Evolutionary conservation across 2,888 invertebrate species (phyloP).

Genomic region (Rhodophaea formosa): DNA sequence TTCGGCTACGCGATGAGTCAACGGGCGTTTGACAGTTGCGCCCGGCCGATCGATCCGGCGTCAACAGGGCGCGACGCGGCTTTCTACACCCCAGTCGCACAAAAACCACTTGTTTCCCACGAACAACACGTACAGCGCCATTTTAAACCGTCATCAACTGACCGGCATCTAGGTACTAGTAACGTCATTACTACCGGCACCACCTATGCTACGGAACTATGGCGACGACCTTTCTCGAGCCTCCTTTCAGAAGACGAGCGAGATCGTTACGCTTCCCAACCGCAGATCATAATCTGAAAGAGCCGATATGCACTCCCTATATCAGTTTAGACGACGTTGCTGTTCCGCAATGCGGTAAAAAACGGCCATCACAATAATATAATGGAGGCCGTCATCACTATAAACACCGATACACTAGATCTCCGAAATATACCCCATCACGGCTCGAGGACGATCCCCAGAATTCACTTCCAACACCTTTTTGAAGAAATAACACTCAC

Average conservation of each 20-base stretch:
- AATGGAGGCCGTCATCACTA: slow-evolving; percentile 80
- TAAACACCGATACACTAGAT: slow-evolving; percentile 75
- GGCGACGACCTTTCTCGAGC: slow-evolving; percentile 66
- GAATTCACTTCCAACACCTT: slow-evolving; percentile 66
- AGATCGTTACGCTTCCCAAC: slow-evolving; percentile 33
- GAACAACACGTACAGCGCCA: slow-evolving; percentile 40
- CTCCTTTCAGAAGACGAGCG: slow-evolving; percentile 36
- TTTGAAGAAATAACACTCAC: slow-evolving; percentile 77
- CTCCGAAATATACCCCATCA: slow-evolving; percentile 68
- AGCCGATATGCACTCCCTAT: slow-evolving; percentile 36
- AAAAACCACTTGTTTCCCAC: slow-evolving; percentile 49
- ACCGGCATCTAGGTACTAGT: slow-evolving; percentile 48
- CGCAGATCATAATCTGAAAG: slow-evolving; percentile 28
- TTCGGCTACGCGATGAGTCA: slow-evolving; percentile 70
- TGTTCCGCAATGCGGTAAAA: slow-evolving; percentile 81
- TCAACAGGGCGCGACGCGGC: slow-evolving; percentile 58
- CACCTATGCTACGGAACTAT: slow-evolving; percentile 69
- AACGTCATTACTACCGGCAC: slow-evolving; percentile 67
- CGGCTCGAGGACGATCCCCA: slow-evolving; percentile 47
- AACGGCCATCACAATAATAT: slow-evolving; percentile 80
- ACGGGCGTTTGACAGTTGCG: slow-evolving; percentile 72
- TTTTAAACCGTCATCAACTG: slow-evolving; percentile 47
- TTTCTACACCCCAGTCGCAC: slow-evolving; percentile 34
- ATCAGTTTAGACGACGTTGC: slow-evolving; percentile 44
- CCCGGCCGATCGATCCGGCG: slow-evolving; percentile 76